Percentiles rank a stretch among this genome's conserved stretches.
These are phyloP conservation scores for Campoplex nolae DNA, from an alignment of 2,888 invertebrate genomes.

Conservation along the genomic window DNA sequence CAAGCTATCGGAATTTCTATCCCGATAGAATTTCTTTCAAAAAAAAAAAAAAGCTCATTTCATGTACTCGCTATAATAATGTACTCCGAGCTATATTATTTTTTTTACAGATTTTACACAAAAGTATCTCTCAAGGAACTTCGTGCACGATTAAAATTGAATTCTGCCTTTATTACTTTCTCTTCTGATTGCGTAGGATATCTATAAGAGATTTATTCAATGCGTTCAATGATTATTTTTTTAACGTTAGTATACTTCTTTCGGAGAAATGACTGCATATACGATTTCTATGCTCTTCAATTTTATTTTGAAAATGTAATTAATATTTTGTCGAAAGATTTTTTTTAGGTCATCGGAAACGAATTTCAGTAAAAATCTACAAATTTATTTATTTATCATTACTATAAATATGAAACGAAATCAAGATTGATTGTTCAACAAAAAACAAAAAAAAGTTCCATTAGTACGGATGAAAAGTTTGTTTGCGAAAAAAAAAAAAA, in stretches of 20 bases:
- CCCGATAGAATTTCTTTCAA: conserved; percentile 33
- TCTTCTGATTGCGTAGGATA: not conserved
- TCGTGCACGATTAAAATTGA: not conserved
- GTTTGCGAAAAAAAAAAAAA: no score
- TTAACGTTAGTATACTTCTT: no score
- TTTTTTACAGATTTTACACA: not conserved
- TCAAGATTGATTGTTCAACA: no score
- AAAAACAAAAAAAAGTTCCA: not conserved
- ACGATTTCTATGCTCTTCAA: not conserved
- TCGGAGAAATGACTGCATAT: not conserved
- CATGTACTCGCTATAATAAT: not conserved
- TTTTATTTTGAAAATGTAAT: not conserved
- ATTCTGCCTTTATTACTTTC: not conserved
- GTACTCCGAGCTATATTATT: not conserved
- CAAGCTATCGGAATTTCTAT: conserved; percentile 29
- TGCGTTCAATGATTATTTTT: not conserved
- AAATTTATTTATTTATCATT: not conserved
- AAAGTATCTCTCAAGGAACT: not conserved
- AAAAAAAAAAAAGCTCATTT: not conserved
- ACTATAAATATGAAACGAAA: not conserved
- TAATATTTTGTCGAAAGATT: not conserved
- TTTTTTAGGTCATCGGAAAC: not conserved
- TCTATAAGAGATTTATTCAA: not conserved
- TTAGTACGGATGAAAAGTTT: no score
- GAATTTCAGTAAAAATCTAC: not conserved